Base-by-base conservation (phyloP, 2,888 invertebrate species). In the Cyclophora albipunctata region DNA sequence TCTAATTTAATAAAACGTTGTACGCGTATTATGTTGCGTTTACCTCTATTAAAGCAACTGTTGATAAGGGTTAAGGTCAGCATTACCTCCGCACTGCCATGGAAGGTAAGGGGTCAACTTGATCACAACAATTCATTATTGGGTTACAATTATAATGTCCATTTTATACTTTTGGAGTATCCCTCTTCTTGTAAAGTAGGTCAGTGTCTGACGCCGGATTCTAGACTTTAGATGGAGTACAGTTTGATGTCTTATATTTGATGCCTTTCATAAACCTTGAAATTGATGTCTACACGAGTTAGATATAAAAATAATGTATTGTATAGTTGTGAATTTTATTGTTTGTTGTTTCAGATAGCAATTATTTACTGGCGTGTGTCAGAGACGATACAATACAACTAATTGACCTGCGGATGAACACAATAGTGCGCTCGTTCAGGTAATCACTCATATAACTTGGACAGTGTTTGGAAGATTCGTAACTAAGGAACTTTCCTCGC, bases 381-480 rank as follows among this genome's bases (percentile, higher is more conserved):
- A 91, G 99, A 67, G 99, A 99, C 81, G 98, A 99, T 85, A 96
- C 97, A 33, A 91, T 99, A 66, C 96, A 96, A 79, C 90, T 98
- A 51, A 92, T 99, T 77, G 99, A 99, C 88, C 91, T 99, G 59
- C 92, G 99, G 75, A 97, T 95, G 93, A 98, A 96, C 87, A 94
- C 95, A 81, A 95, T 98, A 55, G 92, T 97, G 57, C 92, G 94
- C 59, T 95, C 96, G 52, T 97, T 96, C 88, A 93, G 94, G 98
- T 98, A 90, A 55, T 43, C 45, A 3, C 45, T 50, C 6, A 43
- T 43, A 33, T 37, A 1, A 37, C 37, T 20, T 20, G 20, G 20
- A 20, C 20, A 20, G 20, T 20, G 20, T 1, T 20, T 20, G 20
- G 20, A 20, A 20, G 20, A 20, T 20, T 20, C 2, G 20, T 20